These are phyloP conservation scores for Hydriomena furcata DNA, from an alignment of 2,888 invertebrate genomes.

Conservation along the genomic window DNA sequence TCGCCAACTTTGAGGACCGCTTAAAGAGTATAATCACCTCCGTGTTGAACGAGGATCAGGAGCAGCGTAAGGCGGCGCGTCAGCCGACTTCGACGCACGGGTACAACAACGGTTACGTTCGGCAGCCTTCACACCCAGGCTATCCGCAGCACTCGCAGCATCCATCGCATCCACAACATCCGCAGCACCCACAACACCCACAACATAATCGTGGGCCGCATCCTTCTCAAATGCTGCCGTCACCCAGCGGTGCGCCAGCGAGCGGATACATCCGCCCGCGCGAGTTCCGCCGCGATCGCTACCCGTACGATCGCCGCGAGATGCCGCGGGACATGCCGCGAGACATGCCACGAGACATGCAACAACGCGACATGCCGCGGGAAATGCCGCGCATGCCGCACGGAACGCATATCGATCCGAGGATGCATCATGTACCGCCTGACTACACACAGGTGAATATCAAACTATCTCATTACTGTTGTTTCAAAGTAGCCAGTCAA, in stretches of 20 bases:
- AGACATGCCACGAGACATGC: constrained; percentile 43
- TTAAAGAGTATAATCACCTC: constrained; percentile 94
- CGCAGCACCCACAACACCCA: constrained; percentile 17
- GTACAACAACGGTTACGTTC: constrained; percentile 61
- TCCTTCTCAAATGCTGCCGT: constrained; percentile 25
- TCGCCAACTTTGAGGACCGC: constrained; percentile 94
- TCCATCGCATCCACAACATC: constrained; percentile 35
- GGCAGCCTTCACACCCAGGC: constrained; percentile 38
- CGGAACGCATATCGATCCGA: constrained; percentile 19
- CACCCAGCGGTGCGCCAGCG: constrained; percentile 25
- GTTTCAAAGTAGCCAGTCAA: too few relatives aligned
- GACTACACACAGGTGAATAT: constrained; percentile 74
- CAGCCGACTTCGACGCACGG: constrained; percentile 49
- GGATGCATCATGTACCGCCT: constrained; percentile 46
- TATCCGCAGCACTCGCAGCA: constrained; percentile 23
- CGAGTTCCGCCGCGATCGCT: constrained; percentile 60
- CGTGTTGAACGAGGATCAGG: constrained; percentile 93
- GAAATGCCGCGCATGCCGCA: constrained; percentile 46
- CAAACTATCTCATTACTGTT: too few relatives aligned
- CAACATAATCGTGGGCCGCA: constrained; percentile 26
- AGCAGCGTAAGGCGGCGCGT: constrained; percentile 59
- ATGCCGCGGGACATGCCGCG: constrained; percentile 46
- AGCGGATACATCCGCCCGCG: constrained; percentile 42
- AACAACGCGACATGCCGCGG: constrained; percentile 45
- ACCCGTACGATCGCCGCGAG: constrained; percentile 65